Evolutionary conservation across 2,888 invertebrate genomes (phyloP), one percentile per base, ranked within the genome.

Genomic region (Carterocephalus palaemon): DNA sequence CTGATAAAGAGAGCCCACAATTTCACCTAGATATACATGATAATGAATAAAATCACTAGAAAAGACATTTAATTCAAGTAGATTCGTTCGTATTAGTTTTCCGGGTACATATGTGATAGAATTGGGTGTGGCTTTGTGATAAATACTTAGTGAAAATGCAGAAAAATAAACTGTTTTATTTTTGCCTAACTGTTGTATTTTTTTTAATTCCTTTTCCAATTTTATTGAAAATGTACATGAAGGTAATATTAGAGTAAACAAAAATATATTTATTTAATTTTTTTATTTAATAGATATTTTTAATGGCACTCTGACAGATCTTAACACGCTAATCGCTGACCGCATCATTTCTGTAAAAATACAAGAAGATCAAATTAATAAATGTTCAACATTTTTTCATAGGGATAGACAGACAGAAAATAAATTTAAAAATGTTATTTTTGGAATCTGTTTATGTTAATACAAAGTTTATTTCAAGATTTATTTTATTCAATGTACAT

Each of bases 91-190:
- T 9, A 10, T 19, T 33, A 20, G 12, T 16, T 20, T 15, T 39
- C 22, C 34, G 39, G 31, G 33, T 38, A 43, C 47, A 23, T 36
- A 40, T 46, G 31, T 47, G 29, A 43, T 43, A 42, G 37, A 24
- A 17, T 22, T 47, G 43, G 36, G 40, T 41, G 45, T 47, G 28
- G 47, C 50, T 50, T 49, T 45, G 47, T 50, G 50, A 50, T 50
- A 47, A 49, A 39, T 49, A 45, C 10, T 34, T 39, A 42, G 38
- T 40, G 23, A 24, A 33, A 22, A 12, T 39, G 29, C 33, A 37
- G 10, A 29, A 20, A 33, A 46, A 26, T 17, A 38, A 47, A 26
- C n/a, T 28, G 47, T 24, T 42, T 38, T 40, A 40, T 40, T 40
- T 40, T 40, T 40, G 22, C n/a, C n/a, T n/a, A 40, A 16, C 7